Percentiles rank a stretch among this genome's conserved stretches.
These are phyloP conservation scores for Cynopterus brachyotis DNA, from an alignment of 2,113 vertebrate species.

Conservation along the genomic window DNA sequence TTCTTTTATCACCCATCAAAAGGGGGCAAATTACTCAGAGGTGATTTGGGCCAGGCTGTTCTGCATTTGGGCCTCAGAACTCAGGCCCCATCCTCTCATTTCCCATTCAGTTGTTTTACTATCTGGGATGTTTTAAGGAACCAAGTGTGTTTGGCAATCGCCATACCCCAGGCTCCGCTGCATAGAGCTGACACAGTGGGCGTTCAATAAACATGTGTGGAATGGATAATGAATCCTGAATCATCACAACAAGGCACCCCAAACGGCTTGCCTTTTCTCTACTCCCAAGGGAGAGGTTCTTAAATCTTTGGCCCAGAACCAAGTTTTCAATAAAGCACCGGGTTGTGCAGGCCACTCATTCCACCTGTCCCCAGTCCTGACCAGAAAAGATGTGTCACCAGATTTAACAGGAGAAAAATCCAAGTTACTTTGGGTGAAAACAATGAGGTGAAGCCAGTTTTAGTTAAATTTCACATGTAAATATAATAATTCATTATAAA, in stretches of 20 bases:
- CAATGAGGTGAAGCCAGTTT: not conserved
- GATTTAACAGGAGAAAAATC: not conserved
- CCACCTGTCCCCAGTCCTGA: not conserved
- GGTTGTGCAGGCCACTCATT: not conserved
- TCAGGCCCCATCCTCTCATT: conserved; percentile 13
- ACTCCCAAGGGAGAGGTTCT: not conserved
- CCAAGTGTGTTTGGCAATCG: conserved; percentile 25
- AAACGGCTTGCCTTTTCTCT: conserved; percentile 21
- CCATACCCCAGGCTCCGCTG: not conserved
- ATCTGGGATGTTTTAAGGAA: conserved; percentile 55
- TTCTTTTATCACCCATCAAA: conserved; percentile 57
- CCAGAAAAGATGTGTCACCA: not conserved
- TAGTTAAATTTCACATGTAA: not conserved
- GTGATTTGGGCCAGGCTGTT: conserved; percentile 37
- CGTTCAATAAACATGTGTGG: conserved; percentile 65
- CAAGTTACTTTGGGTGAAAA: conserved; percentile 10
- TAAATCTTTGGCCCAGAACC: not conserved
- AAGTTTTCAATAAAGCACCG: conserved; percentile 30
- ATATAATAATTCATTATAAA: not conserved
- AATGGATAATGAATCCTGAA: conserved; percentile 62
- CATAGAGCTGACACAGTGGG: conserved; percentile 39
- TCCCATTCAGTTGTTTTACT: conserved; percentile 59
- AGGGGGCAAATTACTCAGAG: conserved; percentile 24
- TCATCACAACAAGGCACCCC: conserved; percentile 52
- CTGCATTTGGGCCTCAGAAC: not conserved